Percentiles rank a stretch among this genome's conserved stretches.
Evolutionary conservation across 2,888 invertebrate genomes (phyloP).

Genomic region (Cybosia mesomella): DNA sequence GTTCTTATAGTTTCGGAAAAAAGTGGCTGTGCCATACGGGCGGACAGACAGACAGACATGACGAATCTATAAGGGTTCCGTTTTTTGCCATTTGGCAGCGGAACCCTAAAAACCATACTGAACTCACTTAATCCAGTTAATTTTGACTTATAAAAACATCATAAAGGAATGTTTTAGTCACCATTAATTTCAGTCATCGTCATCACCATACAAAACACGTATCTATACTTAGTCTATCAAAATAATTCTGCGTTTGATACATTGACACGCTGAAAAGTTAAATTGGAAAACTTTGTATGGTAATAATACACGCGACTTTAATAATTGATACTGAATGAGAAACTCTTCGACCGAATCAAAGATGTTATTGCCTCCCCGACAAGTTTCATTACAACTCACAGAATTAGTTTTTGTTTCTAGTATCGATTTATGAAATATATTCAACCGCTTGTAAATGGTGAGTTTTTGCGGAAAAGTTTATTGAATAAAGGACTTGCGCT

Average conservation of each 20-base stretch:
- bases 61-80: too few relatives aligned
- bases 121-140: too few relatives aligned
- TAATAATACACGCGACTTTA: conserved; percentile 31
- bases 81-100: too few relatives aligned
- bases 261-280: conserved; percentile 31
- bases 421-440: not conserved
- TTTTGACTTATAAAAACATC: too few relatives aligned
- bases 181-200: not conserved
- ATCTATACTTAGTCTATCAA: not conserved
- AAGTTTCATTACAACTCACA: conserved; percentile 27
- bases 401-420: conserved; percentile 18
- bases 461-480: not conserved
- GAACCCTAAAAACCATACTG: too few relatives aligned
- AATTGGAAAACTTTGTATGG: conserved; percentile 43
- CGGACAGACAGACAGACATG: too few relatives aligned
- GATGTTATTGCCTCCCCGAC: conserved; percentile 1
- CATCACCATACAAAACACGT: not conserved
- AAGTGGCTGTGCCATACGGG: too few relatives aligned
- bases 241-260: conserved; percentile 24
- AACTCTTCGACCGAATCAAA: conserved; percentile 16
- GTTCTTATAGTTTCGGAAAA: too few relatives aligned
- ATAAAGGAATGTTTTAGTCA: not conserved
- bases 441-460: conserved; percentile 6
- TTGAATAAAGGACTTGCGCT: not conserved
- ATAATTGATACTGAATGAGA: conserved; percentile 32